A percentile compares a stretch with the other conserved stretches of the same genome.
Evolutionary conservation across 2,113 vertebrate species (phyloP).

Genomic region (Reinhardtius hippoglossoides): DNA sequence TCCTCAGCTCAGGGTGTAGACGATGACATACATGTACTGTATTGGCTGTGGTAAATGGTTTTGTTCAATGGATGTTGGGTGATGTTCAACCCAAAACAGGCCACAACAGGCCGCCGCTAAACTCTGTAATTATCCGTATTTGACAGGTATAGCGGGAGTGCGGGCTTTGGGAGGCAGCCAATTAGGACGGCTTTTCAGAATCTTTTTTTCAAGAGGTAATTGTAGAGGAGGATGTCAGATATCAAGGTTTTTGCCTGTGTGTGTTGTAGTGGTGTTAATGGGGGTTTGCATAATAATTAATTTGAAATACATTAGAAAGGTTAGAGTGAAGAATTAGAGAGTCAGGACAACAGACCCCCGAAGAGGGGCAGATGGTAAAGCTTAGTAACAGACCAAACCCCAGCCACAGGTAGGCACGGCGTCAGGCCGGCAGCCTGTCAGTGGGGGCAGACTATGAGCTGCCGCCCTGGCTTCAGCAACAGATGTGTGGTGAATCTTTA

Average conservation of each 20-base stretch:
- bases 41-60: conserved; percentile 43
- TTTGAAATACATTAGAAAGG: background rate
- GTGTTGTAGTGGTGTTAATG: background rate
- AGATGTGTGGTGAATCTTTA: conserved; percentile 87
- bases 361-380: conserved; percentile 65
- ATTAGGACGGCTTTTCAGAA: conserved; percentile 43
- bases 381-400: conserved; percentile 45
- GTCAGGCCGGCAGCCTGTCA: conserved; percentile 68
- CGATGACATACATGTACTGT: conserved; percentile 31
- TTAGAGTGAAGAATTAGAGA: conserved; percentile 8
- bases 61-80: conserved; percentile 48
- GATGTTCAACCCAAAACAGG: conserved; percentile 51
- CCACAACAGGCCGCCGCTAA: conserved; percentile 59
- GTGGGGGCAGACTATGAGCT: conserved; percentile 67
- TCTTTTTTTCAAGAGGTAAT: conserved; percentile 32
- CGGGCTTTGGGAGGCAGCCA: conserved; percentile 45
- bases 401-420: conserved; percentile 77
- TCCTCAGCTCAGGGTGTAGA: conserved; percentile 3
- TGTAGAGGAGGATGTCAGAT: conserved; percentile 45
- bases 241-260: conserved; percentile 23
- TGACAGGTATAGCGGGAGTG: conserved; percentile 43
- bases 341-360: conserved; percentile 18
- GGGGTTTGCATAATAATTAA: background rate
- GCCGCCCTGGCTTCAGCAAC: conserved; percentile 68
- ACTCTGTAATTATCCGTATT: conserved; percentile 64